Conservation (phyloP, 2,888 invertebrate species). For the Ochropacha duplaris region DNA sequence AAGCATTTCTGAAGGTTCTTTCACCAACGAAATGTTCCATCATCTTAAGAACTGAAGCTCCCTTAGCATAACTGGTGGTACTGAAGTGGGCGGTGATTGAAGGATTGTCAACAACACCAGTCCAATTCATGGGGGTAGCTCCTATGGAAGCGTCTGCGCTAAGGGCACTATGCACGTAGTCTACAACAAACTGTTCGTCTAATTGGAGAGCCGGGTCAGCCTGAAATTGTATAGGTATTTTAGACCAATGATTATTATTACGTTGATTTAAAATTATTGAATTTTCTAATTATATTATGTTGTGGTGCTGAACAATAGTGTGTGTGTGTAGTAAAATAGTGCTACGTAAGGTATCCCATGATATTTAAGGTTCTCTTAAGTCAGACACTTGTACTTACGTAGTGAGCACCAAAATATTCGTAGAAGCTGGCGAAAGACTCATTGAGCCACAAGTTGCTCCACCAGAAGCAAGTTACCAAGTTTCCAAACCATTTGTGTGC, state of each 20-base stretch:
- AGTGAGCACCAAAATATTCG: slow-evolving; percentile 86
- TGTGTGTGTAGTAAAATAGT: too few species aligned
- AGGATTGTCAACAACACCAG: slow-evolving; percentile 76
- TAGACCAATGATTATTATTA: too few species aligned
- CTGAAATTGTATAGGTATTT: slow-evolving; percentile 31
- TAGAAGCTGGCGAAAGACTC: slow-evolving; percentile 88
- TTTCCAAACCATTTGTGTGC: slow-evolving; percentile 94
- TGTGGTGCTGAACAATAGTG: too few species aligned
- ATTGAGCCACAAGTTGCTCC: slow-evolving; percentile 89
- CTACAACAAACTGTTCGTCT: slow-evolving; percentile 85
- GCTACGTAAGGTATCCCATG: too few species aligned
- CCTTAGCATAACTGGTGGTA: slow-evolving; percentile 87
- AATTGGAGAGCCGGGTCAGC: slow-evolving; percentile 63
- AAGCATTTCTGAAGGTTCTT: slow-evolving; percentile 78
- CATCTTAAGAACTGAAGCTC: slow-evolving; percentile 85
- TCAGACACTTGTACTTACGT: slow-evolving; percentile 46
- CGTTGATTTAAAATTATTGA: too few species aligned
- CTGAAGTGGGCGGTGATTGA: slow-evolving; percentile 85
- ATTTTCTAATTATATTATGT: too few species aligned
- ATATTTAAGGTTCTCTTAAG: too few species aligned
- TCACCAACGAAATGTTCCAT: slow-evolving; percentile 84
- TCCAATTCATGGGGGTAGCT: slow-evolving; percentile 72
- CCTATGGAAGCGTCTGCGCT: slow-evolving; percentile 76
- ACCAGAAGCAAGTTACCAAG: slow-evolving; percentile 89
- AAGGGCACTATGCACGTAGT: slow-evolving; percentile 86